Evolutionary conservation across 2,113 vertebrate genomes (phyloP).

Genomic region (Ellobius talpinus): DNA sequence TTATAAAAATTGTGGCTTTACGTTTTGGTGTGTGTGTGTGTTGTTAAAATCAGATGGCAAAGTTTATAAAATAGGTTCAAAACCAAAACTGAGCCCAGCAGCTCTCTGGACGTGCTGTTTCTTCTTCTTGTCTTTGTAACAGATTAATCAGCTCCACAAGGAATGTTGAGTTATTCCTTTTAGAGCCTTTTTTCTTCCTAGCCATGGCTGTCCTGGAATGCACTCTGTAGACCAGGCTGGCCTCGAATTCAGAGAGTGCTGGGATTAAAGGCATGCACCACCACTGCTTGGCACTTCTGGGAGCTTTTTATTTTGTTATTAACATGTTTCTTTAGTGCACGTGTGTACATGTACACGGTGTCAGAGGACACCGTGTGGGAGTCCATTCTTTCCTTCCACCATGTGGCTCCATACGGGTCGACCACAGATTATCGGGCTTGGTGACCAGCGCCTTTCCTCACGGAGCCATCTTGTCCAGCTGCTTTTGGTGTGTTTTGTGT

Average conservation of each 20-base stretch:
- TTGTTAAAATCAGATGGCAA: conserved; percentile 15
- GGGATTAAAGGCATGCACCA: not conserved
- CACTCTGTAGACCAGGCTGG: not conserved
- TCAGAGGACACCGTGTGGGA: not conserved
- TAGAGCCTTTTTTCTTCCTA: not conserved
- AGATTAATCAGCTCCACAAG: not conserved
- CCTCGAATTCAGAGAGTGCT: not conserved
- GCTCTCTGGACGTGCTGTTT: not conserved
- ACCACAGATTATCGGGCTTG: too few species aligned
- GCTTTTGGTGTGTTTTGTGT: not conserved
- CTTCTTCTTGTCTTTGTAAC: not conserved
- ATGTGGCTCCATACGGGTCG: not conserved
- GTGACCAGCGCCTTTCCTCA: not conserved
- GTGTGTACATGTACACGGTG: not conserved
- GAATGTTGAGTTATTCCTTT: not conserved
- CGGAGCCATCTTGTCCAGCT: too few species aligned
- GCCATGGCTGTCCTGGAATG: not conserved
- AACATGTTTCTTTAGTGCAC: not conserved
- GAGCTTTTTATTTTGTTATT: not conserved
- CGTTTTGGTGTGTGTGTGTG: not conserved
- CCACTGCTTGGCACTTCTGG: not conserved
- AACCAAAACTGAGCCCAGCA: not conserved
- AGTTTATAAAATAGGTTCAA: not conserved
- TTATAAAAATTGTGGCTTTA: not conserved
- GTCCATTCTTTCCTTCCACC: not conserved